A percentile compares a stretch with the other conserved stretches of the same genome.
These are phyloP conservation scores for Apoda limacodes DNA, from an alignment of 2,888 invertebrate species.

Conservation along the genomic window DNA sequence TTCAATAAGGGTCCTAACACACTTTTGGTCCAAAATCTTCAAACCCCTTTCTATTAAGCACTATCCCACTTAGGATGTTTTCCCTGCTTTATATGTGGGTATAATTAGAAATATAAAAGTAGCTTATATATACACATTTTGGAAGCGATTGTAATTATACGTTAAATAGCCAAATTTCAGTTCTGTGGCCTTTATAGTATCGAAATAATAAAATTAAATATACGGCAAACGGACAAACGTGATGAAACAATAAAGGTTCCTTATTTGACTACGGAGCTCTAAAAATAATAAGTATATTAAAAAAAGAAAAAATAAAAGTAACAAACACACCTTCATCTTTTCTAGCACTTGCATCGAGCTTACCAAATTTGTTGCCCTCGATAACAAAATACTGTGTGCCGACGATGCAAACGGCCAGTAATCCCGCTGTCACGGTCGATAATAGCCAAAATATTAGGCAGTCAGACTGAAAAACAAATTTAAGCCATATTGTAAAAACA, in stretches of 20 bases:
- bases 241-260: conserved; percentile 19
- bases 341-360: conserved; percentile 45
- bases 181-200: no score
- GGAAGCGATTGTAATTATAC: conserved; percentile 6
- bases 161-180: no score
- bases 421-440: conserved; percentile 74
- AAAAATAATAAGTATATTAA: no score
- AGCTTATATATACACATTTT: conserved; percentile 5
- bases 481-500: no score
- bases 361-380: conserved; percentile 75
- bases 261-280: background rate
- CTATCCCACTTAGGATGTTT: conserved; percentile 5
- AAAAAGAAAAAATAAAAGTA: conserved; percentile 4
- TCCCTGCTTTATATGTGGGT: no score
- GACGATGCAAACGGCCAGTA: conserved; percentile 72
- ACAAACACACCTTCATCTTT: conserved; percentile 59
- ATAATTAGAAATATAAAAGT: conserved; percentile 1
- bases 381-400: conserved; percentile 77
- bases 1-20: no score
- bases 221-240: no score
- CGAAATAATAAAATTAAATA: no score
- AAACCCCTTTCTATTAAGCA: background rate
- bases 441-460: conserved; percentile 73
- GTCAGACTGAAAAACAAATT: conserved; percentile 64
- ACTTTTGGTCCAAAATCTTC: no score